Base-by-base conservation (phyloP, 2,888 invertebrate genomes). In the Drosophila macrospina region DNA sequence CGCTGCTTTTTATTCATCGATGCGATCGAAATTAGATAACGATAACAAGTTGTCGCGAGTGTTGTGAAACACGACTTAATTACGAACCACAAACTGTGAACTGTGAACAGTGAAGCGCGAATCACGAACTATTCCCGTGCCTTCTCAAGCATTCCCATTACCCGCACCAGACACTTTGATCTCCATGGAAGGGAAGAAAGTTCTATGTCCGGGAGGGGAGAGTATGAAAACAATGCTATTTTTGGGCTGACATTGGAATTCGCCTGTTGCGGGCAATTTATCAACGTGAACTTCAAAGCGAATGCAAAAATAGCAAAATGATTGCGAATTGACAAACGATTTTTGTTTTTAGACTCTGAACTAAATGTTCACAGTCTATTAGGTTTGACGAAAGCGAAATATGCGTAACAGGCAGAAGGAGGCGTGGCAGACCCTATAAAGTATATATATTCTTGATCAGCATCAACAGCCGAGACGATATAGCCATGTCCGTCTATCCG, bases 61-160 rank as follows among this genome's bases (percentile, higher is more conserved):
- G 80, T 84, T 91, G 92, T 91, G 91, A 91, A 88, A 92, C 92
- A 91, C 84, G 91, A 88, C 87, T 89, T 91, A 91, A 91, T 92
- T 91, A 92, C 84, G 78, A 55, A 30, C 16, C 63, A 50, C 37
- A 45, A 66, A 51, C 2, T 13, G 36, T 16, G 42, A 26, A 52
- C 4, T 13, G 36, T 20, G 42, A 26, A 36, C n/a, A n/a, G 24
- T 15, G 15, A 56, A 45, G 24, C 32, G 15, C 30, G 42, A 59
- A 61, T 41, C 52, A 39, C 45, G 24, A 45, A 45, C 44, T n/a
- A 44, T 56, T 28, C 57, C 50, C 70, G 47, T 48, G 56, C 32
- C 52, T 11, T 24, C 64, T 45, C 34, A 51, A 45, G 41, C 44
- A 61, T 55, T 60, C 54, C 60, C 28, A 44, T 42, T 54, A 28